phyloP scores from a whole-genome alignment of 2,888 invertebrate genomes.

The Chrysomela aeneicollis region DNA sequence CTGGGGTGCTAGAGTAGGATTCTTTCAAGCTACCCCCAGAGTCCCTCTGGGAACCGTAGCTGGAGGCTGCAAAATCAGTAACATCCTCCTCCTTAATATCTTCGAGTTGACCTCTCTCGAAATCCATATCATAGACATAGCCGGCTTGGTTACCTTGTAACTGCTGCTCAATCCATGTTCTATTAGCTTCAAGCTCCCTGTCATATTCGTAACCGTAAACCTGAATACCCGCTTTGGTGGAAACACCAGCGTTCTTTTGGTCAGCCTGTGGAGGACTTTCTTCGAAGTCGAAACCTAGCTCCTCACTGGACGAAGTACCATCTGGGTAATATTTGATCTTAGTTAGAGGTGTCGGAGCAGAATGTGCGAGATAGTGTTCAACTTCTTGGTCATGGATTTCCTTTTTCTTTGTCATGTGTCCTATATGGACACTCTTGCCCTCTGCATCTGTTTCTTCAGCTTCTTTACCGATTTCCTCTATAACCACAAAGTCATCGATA shows the following conservation, averaged over 20 bases:
- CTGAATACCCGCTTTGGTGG: slow-evolving; percentile 57
- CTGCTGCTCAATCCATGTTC: slow-evolving; percentile 91
- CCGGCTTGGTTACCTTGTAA: slow-evolving; percentile 76
- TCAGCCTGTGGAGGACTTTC: slow-evolving; percentile 67
- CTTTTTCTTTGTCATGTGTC: slow-evolving; percentile 53
- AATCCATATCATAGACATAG: slow-evolving; percentile 77
- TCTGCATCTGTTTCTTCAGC: slow-evolving; percentile 84
- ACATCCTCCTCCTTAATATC: slow-evolving; percentile 93
- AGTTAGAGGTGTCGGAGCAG: slow-evolving; percentile 70
- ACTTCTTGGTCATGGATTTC: slow-evolving; percentile 75
- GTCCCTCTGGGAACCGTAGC: slow-evolving; percentile 79
- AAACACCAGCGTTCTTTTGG: slow-evolving; percentile 49
- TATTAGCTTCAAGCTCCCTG: slow-evolving; percentile 75
- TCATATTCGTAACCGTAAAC: slow-evolving; percentile 63
- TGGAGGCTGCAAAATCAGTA: slow-evolving; percentile 79
- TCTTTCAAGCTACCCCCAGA: slow-evolving; percentile 87
- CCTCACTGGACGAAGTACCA: slow-evolving; percentile 67
- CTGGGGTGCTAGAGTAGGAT: slow-evolving; percentile 90
- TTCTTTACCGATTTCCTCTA: slow-evolving; percentile 88
- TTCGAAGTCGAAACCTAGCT: slow-evolving; percentile 74
- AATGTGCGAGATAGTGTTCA: slow-evolving; percentile 74
- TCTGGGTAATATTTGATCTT: slow-evolving; percentile 62
- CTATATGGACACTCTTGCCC: slow-evolving; percentile 80
- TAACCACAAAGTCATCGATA: slow-evolving; percentile 87
- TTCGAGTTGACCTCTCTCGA: slow-evolving; percentile 84